Evolutionary conservation across 2,797 vertebrate genomes (phyloP).

Genomic region (Phaenicophaeus curvirostris): DNA sequence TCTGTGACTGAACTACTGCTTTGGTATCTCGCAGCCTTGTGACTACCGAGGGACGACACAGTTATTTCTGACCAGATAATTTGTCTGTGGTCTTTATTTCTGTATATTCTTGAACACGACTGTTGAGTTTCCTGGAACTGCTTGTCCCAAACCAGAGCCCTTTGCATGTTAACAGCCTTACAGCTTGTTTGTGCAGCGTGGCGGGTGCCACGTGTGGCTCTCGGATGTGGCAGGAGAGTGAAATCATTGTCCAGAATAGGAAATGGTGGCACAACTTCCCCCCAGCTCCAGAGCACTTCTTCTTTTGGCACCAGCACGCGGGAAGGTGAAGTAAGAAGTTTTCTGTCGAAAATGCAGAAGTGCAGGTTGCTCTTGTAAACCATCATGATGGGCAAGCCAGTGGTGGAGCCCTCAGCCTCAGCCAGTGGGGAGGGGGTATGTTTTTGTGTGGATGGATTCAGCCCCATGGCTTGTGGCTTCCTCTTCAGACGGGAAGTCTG

Average conservation of each 20-base stretch:
- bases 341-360: constrained; percentile 42
- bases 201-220: not conserved
- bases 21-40: not conserved
- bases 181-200: accelerated
- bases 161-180: not conserved
- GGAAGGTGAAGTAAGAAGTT: constrained; percentile 38
- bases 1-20: accelerated
- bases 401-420: accelerated
- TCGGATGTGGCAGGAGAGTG: constrained; percentile 41
- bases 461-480: not conserved
- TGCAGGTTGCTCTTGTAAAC: not conserved
- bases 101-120: not conserved
- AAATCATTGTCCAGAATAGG: constrained; percentile 51
- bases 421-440: not conserved
- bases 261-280: constrained; percentile 60
- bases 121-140: constrained; percentile 58
- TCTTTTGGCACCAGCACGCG: not conserved
- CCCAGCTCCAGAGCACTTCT: constrained; percentile 33
- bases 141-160: not conserved
- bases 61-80: not conserved
- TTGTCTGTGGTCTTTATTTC: not conserved
- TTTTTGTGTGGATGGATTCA: not conserved
- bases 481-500: not conserved
- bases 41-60: accelerated
- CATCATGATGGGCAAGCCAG: not conserved